These are phyloP conservation scores for Alitta virens DNA, from an alignment of 2,888 invertebrate species.

Conservation along the genomic window DNA sequence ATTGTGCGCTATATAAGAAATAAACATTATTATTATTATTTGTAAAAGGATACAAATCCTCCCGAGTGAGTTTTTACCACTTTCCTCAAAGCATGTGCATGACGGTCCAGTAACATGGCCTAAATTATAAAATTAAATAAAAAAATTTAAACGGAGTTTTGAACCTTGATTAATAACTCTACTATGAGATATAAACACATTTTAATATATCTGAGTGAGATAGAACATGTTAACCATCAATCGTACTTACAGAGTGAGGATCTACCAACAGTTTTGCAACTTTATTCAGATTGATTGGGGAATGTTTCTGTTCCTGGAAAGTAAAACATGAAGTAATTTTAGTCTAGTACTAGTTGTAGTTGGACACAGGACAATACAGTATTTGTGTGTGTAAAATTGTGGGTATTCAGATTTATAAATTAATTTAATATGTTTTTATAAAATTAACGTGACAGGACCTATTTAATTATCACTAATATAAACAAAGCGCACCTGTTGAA, in stretches of 20 bases:
- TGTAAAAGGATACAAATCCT: slow-evolving; percentile 55
- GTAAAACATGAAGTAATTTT: not conserved
- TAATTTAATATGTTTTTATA: not conserved
- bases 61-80: slow-evolving; percentile 46
- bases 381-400: no score
- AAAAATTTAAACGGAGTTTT: no score
- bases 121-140: slow-evolving; percentile 29
- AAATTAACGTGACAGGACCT: not conserved
- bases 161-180: no score
- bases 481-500: slow-evolving; percentile 38
- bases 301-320: slow-evolving; percentile 44
- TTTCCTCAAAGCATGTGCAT: slow-evolving; percentile 49
- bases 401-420: not conserved
- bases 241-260: slow-evolving; percentile 53
- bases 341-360: no score
- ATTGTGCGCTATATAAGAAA: no score
- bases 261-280: slow-evolving; percentile 54
- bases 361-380: no score
- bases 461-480: not conserved
- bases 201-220: no score
- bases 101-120: slow-evolving; percentile 52
- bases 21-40: no score
- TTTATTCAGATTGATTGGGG: slow-evolving; percentile 48
- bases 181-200: no score
- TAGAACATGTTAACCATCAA: no score